Evolutionary conservation across 2,797 vertebrate species (phyloP), one percentile per base, ranked within the genome.

Genomic region (Aeoliscus strigatus): DNA sequence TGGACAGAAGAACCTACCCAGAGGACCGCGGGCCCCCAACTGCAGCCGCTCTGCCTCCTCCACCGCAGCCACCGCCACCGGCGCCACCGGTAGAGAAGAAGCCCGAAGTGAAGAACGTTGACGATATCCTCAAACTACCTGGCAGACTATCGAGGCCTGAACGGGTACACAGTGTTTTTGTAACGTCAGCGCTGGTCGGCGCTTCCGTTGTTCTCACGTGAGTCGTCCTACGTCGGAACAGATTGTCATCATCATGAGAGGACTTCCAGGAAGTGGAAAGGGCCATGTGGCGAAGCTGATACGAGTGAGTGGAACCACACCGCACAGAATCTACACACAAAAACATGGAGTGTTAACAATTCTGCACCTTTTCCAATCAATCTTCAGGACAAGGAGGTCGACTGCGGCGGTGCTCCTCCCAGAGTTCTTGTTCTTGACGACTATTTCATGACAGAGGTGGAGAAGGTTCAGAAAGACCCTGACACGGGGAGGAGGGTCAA

Each of bases 171-270:
- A 13, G 44, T 9, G 4, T 9, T 21, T 6, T 14, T 18, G 9
- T 16, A 10, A 1, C 24, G 1, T 34, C 32, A 14, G 3, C 3
- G 6, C 18, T 21, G 18, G 6, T 3, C 3, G 18, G n/a, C n/a
- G n/a, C n/a, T n/a, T n/a, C n/a, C n/a, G n/a, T n/a, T n/a, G n/a
- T n/a, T n/a, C n/a, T n/a, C n/a, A n/a, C n/a, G n/a, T n/a, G n/a
- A n/a, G n/a, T n/a, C n/a, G n/a, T n/a, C n/a, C n/a, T n/a, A n/a
- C n/a, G n/a, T n/a, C 45, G 29, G 14, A 21, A 60, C 69, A 99
- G 96, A 97, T 99, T 81, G 95, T 99, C 33, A 91, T 99, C 57
- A 97, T 99, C 53, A 97, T 99, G 96, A 90, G 96, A 83, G 96
- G 96, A 4, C 86, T 99, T 52, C 94, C 96, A 45, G 96, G 96